These are phyloP conservation scores for Euproctis similis DNA, from an alignment of 2,888 invertebrate genomes.

Conservation along the genomic window DNA sequence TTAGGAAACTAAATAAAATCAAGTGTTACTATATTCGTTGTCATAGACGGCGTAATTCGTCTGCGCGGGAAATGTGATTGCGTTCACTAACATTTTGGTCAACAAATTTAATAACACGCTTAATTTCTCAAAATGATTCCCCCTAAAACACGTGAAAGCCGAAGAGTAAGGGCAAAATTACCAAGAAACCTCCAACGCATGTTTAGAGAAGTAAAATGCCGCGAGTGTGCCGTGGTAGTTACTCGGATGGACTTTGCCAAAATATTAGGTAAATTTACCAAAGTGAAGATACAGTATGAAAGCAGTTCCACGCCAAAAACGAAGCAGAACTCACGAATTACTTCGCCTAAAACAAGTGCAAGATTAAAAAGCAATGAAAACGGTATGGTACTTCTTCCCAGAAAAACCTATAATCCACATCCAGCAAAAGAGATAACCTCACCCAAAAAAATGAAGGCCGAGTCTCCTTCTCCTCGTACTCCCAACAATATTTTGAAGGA, in stretches of 20 bases:
- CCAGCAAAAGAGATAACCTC: conserved; percentile 39
- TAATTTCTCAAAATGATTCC: conserved; percentile 45
- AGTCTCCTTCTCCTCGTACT: conserved; percentile 15
- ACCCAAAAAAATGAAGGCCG: conserved; percentile 31
- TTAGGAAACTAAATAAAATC: conserved; percentile 14
- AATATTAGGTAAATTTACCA: conserved; percentile 68
- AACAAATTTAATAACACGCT: conserved; percentile 16
- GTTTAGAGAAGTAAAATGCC: conserved; percentile 63
- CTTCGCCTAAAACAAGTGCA: conserved; percentile 35
- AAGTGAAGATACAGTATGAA: conserved; percentile 69
- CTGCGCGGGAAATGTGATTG: conserved; percentile 73
- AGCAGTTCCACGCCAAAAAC: conserved; percentile 44
- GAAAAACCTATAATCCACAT: conserved; percentile 46
- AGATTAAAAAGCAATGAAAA: conserved; percentile 63
- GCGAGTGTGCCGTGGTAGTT: conserved; percentile 60
- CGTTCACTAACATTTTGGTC: conserved; percentile 34
- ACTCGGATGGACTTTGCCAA: conserved; percentile 70
- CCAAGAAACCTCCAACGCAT: conserved; percentile 54
- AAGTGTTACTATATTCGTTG: conserved; percentile 18
- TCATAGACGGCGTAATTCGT: conserved; percentile 28
- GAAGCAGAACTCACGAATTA: conserved; percentile 28
- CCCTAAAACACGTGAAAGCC: conserved; percentile 45
- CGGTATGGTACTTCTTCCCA: conserved; percentile 59
- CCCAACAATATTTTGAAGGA: conserved; percentile 49
- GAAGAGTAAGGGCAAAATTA: conserved; percentile 44